A percentile compares a stretch with the other conserved stretches of the same genome.
phyloP scores from a whole-genome alignment of 1,140 invertebrate species.

The Magallana gigas region DNA sequence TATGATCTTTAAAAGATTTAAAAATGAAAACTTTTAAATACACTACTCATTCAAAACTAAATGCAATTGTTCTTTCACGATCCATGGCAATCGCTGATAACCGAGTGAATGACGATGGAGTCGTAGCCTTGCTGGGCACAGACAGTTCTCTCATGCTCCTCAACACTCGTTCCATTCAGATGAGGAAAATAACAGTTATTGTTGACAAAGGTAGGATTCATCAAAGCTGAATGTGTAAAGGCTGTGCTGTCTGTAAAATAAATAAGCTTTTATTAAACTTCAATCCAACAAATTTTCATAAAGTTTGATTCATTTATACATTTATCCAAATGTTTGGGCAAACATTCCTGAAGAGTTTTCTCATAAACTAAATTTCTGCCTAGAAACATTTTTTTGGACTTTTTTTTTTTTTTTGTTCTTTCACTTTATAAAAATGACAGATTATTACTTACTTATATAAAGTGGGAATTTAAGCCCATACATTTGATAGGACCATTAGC shows the following conservation, averaged over 20 bases:
- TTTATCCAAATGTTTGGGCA: slow-evolving; percentile 6
- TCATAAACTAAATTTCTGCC: neutral
- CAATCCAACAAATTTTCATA: neutral
- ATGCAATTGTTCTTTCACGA: neutral
- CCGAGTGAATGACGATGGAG: neutral
- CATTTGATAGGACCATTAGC: slow-evolving; percentile 23
- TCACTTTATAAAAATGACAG: no score
- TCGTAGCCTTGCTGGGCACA: slow-evolving; percentile 13
- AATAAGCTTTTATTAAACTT: neutral
- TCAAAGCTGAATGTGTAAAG: neutral
- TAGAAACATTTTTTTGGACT: no score
- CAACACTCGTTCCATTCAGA: neutral
- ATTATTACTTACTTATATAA: slow-evolving; percentile 18
- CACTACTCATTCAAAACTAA: no score
- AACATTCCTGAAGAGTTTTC: neutral
- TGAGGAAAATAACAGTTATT: slow-evolving; percentile 8
- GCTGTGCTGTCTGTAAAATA: neutral
- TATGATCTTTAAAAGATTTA: no score
- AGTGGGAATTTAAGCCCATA: slow-evolving; percentile 23
- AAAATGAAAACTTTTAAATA: no score
- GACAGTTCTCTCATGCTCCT: neutral
- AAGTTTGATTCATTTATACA: neutral
- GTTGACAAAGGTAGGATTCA: neutral
- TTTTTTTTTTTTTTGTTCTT: no score
- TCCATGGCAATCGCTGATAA: slow-evolving; percentile 11